Conservation (phyloP, 30 jellyfish, hydroid and myxozoan species). For the Phacellophora camtschatica region DNA sequence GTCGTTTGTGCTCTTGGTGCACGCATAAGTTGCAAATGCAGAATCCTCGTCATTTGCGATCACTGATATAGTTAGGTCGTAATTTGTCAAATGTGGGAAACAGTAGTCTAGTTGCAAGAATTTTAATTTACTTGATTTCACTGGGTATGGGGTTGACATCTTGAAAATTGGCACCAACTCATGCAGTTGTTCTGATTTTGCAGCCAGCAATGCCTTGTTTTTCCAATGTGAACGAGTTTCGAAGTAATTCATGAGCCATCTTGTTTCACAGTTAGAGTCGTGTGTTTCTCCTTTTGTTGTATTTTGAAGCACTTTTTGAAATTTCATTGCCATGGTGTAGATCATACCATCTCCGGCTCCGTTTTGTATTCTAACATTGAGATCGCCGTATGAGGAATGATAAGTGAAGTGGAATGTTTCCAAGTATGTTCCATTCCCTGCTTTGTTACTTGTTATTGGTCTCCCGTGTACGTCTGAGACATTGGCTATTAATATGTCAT, state of each 20-base stretch:
- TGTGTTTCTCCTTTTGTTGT: neutral
- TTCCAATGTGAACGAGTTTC: conserved; percentile 46
- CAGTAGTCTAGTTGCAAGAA: conserved; percentile 49
- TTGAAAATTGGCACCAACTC: conserved; percentile 60
- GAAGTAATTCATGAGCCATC: conserved; percentile 24
- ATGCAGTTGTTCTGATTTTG: conserved; percentile 40
- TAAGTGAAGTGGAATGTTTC: conserved; percentile 27
- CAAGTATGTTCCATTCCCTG: neutral
- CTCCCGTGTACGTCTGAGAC: conserved; percentile 28
- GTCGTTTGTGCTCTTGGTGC: conserved; percentile 22
- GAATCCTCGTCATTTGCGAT: conserved; percentile 50
- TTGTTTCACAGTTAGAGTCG: conserved; percentile 21
- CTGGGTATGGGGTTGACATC: conserved; percentile 21
- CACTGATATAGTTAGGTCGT: conserved; percentile 26
- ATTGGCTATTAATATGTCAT: conserved; percentile 12
- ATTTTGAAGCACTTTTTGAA: neutral
- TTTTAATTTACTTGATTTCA: conserved; percentile 2
- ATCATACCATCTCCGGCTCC: conserved; percentile 61
- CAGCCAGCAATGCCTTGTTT: neutral
- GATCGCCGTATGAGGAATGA: conserved; percentile 41
- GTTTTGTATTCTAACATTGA: conserved; percentile 15
- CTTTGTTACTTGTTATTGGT: conserved; percentile 12
- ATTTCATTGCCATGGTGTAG: conserved; percentile 41
- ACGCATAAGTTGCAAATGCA: conserved; percentile 69
- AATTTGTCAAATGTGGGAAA: conserved; percentile 15